These are phyloP conservation scores for Microtus obscurus DNA, from an alignment of 2,797 vertebrate species.

Conservation along the genomic window DNA sequence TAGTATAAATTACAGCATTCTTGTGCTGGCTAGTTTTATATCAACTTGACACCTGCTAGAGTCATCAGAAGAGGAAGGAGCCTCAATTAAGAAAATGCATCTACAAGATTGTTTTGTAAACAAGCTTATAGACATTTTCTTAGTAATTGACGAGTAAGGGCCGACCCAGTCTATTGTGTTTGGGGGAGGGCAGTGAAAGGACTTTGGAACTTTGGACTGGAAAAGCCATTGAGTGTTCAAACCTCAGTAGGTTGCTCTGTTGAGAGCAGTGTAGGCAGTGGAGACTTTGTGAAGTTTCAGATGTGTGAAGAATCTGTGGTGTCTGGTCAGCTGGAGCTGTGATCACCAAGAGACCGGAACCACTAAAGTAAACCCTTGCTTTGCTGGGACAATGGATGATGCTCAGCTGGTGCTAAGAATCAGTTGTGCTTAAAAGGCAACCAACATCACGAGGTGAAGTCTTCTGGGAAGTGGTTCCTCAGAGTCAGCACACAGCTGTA, in stretches of 20 bases:
- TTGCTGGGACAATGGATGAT: too few relatives aligned
- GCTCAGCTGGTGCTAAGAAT: not conserved
- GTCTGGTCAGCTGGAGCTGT: not conserved
- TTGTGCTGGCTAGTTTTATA: not conserved
- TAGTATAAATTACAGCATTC: conserved; percentile 2
- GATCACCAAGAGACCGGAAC: too few relatives aligned
- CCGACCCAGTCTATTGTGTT: not conserved
- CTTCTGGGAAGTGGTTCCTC: not conserved
- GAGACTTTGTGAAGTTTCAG: not conserved
- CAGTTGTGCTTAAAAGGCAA: not conserved
- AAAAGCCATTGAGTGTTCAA: not conserved
- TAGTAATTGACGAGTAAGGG: not conserved
- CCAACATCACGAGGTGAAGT: not conserved
- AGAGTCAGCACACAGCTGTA: not conserved
- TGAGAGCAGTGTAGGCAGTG: not conserved
- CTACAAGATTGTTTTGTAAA: not conserved
- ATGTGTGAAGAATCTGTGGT: not conserved
- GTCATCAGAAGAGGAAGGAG: not conserved
- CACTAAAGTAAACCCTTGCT: too few relatives aligned
- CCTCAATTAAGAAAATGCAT: not conserved
- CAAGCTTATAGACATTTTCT: not conserved
- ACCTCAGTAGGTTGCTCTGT: not conserved
- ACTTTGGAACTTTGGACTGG: not conserved
- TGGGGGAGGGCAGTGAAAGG: not conserved
- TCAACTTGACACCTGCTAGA: not conserved